Evolutionary conservation across 2,113 vertebrate genomes (phyloP).

Genomic region (Phocoena phocoena): DNA sequence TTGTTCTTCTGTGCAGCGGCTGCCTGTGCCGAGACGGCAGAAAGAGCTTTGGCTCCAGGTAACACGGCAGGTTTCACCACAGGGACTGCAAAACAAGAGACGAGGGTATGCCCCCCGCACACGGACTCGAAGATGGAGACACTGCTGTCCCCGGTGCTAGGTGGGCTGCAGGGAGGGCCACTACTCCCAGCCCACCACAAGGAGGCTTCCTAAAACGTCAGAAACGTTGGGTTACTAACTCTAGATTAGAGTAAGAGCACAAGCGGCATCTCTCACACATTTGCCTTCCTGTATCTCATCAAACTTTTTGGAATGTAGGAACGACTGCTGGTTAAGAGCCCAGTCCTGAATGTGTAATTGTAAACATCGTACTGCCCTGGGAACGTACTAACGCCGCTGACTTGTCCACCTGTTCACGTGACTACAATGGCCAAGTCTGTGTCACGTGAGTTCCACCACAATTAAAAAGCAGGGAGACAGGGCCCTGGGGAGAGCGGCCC

Average conservation of each 20-base stretch:
- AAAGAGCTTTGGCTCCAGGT: conserved; percentile 88
- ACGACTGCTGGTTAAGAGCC: too few species aligned
- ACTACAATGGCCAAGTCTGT: background rate
- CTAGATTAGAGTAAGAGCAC: rapidly evolving
- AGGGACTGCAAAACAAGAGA: conserved; percentile 84
- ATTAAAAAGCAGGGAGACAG: too few species aligned
- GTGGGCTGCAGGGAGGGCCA: background rate
- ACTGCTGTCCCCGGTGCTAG: background rate
- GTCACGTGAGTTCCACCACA: background rate
- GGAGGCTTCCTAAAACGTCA: rapidly evolving
- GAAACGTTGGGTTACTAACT: rapidly evolving
- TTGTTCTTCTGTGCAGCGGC: conserved; percentile 92
- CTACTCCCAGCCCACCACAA: background rate
- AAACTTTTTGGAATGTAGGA: background rate
- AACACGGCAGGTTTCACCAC: conserved; percentile 88
- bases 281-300: background rate
- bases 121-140: background rate
- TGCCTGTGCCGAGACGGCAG: conserved; percentile 85
- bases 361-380: background rate
- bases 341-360: background rate
- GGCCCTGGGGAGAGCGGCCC: too few species aligned
- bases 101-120: background rate
- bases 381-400: background rate
- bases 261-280: background rate
- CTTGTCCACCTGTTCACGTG: background rate